Evolutionary conservation across 2,797 vertebrate species (phyloP).

Genomic region (Brachyrhaphis roseni): DNA sequence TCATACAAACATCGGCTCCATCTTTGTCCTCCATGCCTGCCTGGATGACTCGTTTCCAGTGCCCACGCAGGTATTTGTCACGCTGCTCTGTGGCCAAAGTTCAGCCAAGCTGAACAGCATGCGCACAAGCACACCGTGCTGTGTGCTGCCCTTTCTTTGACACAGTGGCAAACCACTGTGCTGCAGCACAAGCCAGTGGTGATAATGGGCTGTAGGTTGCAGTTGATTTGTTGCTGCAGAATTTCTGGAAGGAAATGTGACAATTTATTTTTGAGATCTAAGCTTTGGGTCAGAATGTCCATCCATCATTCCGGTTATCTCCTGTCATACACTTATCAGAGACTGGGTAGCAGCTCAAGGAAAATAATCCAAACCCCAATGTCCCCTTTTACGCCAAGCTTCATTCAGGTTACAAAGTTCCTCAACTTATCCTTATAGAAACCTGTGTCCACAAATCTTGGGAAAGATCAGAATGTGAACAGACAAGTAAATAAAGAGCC

Average conservation of each 20-base stretch:
- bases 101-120: slow-evolving; percentile 7
- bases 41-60: slow-evolving; percentile 2
- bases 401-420: not conserved
- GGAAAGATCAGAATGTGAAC: not conserved
- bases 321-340: not conserved
- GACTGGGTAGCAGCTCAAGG: not conserved
- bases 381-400: not conserved
- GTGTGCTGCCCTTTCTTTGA: slow-evolving; percentile 7
- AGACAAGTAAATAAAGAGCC: not conserved
- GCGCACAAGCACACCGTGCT: slow-evolving; percentile 9
- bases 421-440: not conserved
- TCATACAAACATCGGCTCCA: not conserved
- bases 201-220: slow-evolving; percentile 5
- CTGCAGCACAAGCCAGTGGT: not conserved
- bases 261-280: not conserved
- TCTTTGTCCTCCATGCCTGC: not conserved
- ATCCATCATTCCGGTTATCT: not conserved
- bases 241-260: not conserved
- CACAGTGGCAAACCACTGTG: slow-evolving; percentile 7
- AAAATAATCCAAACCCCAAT: not conserved
- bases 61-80: slow-evolving; percentile 7
- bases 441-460: not conserved
- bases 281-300: not conserved
- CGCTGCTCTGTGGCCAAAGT: slow-evolving; percentile 6
- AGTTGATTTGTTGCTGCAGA: not conserved